A percentile compares a stretch with the other conserved stretches of the same genome.
These are phyloP conservation scores for Eulacestoma nigropectus DNA, from an alignment of 2,113 vertebrate species.

Conservation along the genomic window DNA sequence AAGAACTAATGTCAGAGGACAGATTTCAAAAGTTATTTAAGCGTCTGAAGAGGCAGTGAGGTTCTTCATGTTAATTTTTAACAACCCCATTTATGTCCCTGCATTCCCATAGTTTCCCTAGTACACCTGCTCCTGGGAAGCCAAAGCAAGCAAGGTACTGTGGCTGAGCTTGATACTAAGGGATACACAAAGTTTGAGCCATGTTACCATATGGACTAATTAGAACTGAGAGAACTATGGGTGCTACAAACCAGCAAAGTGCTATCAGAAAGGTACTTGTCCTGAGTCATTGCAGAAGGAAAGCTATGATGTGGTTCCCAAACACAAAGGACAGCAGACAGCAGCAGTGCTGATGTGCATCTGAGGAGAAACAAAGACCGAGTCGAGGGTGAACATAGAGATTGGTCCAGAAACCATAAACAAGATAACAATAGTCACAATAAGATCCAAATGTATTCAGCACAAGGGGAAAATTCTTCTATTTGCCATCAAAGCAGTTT, in stretches of 20 bases:
- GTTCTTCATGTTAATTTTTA: neutral
- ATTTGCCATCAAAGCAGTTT: neutral
- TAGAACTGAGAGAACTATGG: neutral
- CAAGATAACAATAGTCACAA: neutral
- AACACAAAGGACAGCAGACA: neutral
- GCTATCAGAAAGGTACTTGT: neutral
- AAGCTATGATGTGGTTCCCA: neutral
- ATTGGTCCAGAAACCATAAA: neutral
- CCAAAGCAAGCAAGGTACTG: neutral
- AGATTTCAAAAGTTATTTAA: neutral
- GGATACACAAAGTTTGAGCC: neutral
- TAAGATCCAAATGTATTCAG: neutral
- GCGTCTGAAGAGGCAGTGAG: neutral
- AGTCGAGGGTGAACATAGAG: neutral
- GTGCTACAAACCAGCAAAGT: neutral
- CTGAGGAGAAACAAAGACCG: neutral
- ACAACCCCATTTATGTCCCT: neutral
- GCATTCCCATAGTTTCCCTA: neutral
- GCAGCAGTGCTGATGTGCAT: neutral
- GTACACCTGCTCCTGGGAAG: neutral
- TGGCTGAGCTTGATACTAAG: neutral
- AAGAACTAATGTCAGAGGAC: neutral
- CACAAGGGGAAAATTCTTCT: neutral
- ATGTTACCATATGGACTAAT: neutral
- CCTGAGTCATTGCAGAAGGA: neutral